These are phyloP conservation scores for Sinotaia quadrata DNA, from an alignment of 2,888 invertebrate species.

Conservation along the genomic window DNA sequence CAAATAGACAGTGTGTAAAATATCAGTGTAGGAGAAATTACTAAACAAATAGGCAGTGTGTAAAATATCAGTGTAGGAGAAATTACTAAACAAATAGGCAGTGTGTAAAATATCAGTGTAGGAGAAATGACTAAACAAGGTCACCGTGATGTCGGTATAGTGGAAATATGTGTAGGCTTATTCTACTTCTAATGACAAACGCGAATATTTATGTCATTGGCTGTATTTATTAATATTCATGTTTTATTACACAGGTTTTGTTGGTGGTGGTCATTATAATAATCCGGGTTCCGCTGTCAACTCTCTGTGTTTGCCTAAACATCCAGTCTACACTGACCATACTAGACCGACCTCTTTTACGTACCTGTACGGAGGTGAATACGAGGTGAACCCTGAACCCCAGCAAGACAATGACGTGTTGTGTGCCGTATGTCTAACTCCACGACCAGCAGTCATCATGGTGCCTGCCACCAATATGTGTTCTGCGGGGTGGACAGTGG, in stretches of 20 bases:
- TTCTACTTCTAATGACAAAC: too few relatives aligned
- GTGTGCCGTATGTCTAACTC: neutral
- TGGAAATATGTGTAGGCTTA: too few relatives aligned
- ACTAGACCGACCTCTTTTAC: neutral
- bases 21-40: too few relatives aligned
- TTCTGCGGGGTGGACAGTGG: neutral
- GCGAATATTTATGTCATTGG: too few relatives aligned
- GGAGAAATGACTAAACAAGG: too few relatives aligned
- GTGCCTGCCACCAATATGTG: conserved; percentile 4
- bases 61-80: too few relatives aligned
- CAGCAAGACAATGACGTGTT: neutral
- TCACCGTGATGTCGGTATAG: too few relatives aligned
- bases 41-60: too few relatives aligned
- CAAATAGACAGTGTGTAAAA: too few relatives aligned
- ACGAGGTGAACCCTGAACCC: neutral
- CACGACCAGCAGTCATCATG: conserved; percentile 1
- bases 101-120: too few relatives aligned
- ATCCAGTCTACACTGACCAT: neutral
- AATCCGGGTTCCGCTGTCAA: neutral
- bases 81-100: too few relatives aligned
- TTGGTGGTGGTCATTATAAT: neutral
- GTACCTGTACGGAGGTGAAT: neutral
- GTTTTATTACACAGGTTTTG: neutral
- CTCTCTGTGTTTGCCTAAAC: neutral
- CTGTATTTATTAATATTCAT: too few relatives aligned